Base-by-base conservation (phyloP, 2,797 vertebrate genomes). In the Sebastes umbrosus region DNA sequence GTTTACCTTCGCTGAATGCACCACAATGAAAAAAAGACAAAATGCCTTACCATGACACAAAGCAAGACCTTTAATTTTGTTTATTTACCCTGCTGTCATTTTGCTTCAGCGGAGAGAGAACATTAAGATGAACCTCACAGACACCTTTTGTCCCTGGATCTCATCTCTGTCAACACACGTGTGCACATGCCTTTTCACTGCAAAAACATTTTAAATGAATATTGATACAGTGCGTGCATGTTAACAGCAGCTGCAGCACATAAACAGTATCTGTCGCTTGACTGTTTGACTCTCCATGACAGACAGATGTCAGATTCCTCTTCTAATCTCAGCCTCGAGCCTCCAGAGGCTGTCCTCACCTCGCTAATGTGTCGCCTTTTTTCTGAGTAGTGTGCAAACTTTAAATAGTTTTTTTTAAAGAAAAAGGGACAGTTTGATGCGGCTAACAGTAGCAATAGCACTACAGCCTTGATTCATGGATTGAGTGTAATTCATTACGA, bases 301-400 rank as follows among this genome's bases (percentile, higher is more conserved):
- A 87, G 62, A 69, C 78, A 82, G 34, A 86, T 81, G 79, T 75
- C 79, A 84, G 74, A 86, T 81, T 90, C 68, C 69, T 74, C 50
- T 25, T 73, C 60, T 84, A 71, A 83, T 54, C 69, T 71, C 70
- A 78, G 67, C 72, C 13, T 69, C 4, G 31, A 52, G 64, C 69
- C 71, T 66, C 13, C 36, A 46, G 75, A 79, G 60, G 78, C 66
- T 71, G 52, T 68, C 73, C 55, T 69, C 69, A 73, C 29, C 10
- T 62, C 1, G 4, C 31, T 60, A 65, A 85, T 39, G 64, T 65
- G 27, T 57, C 3, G 67, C 27, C 27, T n/a, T 54, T 10, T 74
- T 68, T 58, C 57, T 27, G 14, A 60, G 11, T 14, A 63, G 12
- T 7, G 12, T 34, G 34, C 18, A 16, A 10, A 77, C 20, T 58